These are phyloP conservation scores for Speoplatyrhinus poulsoni DNA, from an alignment of 2,113 vertebrate species.

Conservation along the genomic window DNA sequence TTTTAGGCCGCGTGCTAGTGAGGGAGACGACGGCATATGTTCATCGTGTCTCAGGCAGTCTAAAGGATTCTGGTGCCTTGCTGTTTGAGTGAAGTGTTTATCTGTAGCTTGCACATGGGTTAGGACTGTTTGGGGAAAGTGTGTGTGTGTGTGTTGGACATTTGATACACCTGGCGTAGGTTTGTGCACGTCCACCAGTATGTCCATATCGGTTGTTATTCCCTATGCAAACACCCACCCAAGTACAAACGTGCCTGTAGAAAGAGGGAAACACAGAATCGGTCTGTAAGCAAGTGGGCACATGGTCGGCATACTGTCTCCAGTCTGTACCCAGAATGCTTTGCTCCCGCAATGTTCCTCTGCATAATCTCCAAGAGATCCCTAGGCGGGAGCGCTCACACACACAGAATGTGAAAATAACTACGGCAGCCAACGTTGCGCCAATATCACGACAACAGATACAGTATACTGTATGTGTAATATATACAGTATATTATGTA, in stretches of 20 bases:
- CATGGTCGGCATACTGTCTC: constrained; percentile 40
- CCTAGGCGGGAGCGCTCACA: constrained; percentile 46
- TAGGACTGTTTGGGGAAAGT: constrained; percentile 14
- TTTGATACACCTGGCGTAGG: constrained; percentile 31
- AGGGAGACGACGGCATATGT: constrained; percentile 37
- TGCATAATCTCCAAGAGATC: constrained; percentile 54
- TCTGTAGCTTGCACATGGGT: constrained; percentile 52
- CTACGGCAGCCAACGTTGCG: constrained; percentile 29
- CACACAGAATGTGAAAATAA: constrained; percentile 61
- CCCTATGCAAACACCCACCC: not conserved
- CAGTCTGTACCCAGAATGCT: constrained; percentile 29
- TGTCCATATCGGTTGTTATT: not conserved
- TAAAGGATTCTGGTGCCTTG: constrained; percentile 25
- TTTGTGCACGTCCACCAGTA: not conserved
- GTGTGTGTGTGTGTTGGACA: constrained; percentile 6
- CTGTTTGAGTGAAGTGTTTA: constrained; percentile 43
- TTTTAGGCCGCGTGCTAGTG: constrained; percentile 17
- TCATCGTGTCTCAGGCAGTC: constrained; percentile 3
- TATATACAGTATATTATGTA: not conserved
- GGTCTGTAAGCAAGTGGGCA: constrained; percentile 52
- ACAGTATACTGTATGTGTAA: not conserved
- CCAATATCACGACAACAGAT: not conserved
- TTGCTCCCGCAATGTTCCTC: constrained; percentile 26
- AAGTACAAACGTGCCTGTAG: constrained; percentile 1
- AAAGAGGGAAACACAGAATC: constrained; percentile 3